Conservation (phyloP, 2,888 invertebrate genomes). For the Synergus japonicus region DNA sequence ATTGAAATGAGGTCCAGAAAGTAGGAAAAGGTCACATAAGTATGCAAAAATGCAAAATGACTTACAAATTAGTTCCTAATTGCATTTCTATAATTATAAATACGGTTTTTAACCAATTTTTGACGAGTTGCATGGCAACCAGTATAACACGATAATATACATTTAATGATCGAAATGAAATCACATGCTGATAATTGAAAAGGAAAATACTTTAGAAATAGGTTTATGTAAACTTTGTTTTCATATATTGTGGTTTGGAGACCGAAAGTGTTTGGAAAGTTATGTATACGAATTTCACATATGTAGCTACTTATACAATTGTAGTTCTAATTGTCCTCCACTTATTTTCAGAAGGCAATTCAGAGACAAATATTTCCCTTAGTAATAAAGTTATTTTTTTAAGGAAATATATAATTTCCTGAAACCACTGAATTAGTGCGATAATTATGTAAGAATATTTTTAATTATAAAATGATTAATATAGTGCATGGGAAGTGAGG, state of each 20-base stretch:
- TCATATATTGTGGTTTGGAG: slow-evolving; percentile 12
- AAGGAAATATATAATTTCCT: not conserved
- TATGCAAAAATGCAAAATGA: not conserved
- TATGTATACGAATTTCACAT: not conserved
- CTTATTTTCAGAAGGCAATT: too few relatives aligned
- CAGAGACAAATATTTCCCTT: too few relatives aligned
- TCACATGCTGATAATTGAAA: not conserved
- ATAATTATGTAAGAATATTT: slow-evolving; percentile 6
- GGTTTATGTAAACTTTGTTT: not conserved
- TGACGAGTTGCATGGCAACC: slow-evolving; percentile 1
- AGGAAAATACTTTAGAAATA: not conserved
- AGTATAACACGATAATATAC: slow-evolving; percentile 17
- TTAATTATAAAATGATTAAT: slow-evolving; percentile 28
- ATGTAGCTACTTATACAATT: too few relatives aligned
- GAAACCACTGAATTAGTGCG: not conserved
- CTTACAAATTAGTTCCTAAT: not conserved
- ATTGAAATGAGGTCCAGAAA: not conserved
- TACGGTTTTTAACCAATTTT: not conserved
- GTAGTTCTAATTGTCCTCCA: too few relatives aligned
- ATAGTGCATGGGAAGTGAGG: slow-evolving; percentile 10
- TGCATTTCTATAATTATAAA: not conserved
- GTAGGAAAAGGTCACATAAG: not conserved
- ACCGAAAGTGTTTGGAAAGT: slow-evolving; percentile 24
- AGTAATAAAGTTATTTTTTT: too few relatives aligned
- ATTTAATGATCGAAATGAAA: not conserved